These are phyloP conservation scores for Rhopalosiphum padi DNA, from an alignment of 1,140 invertebrate species.

Conservation along the genomic window DNA sequence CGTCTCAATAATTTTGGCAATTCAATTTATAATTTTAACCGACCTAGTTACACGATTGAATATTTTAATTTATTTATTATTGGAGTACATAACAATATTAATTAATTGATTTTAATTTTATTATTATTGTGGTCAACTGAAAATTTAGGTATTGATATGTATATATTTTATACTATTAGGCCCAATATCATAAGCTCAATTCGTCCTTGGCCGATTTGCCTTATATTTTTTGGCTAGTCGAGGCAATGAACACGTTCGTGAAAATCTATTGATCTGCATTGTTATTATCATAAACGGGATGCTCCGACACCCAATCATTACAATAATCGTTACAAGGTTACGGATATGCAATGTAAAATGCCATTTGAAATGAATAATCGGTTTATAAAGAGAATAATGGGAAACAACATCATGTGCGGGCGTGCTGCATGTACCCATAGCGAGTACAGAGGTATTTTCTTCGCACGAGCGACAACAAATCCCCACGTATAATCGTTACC, in stretches of 20 bases:
- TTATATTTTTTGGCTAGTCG: neutral
- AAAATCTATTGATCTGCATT: constrained; percentile 38
- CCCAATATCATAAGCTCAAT: neutral
- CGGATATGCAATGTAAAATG: neutral
- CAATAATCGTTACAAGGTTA: constrained; percentile 34
- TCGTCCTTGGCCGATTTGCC: constrained; percentile 17
- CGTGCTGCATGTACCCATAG: neutral
- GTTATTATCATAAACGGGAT: constrained; percentile 26
- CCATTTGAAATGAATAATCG: constrained; percentile 33
- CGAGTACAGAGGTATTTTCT: neutral
- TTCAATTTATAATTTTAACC: neutral
- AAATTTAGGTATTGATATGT: neutral
- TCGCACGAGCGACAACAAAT: constrained; percentile 33
- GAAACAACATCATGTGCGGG: neutral
- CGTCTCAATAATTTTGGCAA: too few relatives aligned
- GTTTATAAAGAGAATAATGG: constrained; percentile 21
- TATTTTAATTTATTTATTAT: neutral
- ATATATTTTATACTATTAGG: neutral
- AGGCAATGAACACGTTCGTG: neutral
- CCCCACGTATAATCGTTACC: constrained; percentile 46
- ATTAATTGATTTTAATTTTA: neutral
- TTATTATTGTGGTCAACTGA: neutral
- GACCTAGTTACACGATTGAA: neutral
- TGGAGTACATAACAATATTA: neutral
- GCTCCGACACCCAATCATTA: constrained; percentile 13